Percentiles rank a stretch among this genome's conserved stretches.
Evolutionary conservation across 2,888 invertebrate species (phyloP).

Genomic region (Euzetes globulus): DNA sequence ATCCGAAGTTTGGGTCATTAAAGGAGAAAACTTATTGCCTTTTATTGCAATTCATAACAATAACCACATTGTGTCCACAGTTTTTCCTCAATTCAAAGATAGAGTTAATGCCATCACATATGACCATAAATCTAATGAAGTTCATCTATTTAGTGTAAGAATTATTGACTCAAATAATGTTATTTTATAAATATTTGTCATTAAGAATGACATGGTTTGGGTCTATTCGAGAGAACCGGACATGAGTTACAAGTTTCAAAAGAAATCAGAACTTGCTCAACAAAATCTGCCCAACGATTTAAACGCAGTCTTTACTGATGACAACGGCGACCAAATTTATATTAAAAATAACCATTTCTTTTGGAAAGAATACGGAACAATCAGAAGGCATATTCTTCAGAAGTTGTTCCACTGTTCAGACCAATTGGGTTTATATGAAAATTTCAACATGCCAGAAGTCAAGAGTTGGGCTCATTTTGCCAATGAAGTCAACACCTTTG

Average conservation of each 20-base stretch:
- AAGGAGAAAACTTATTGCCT: neutral
- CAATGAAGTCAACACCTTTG: neutral
- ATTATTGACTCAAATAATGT: neutral
- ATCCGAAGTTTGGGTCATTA: neutral
- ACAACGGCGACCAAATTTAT: neutral
- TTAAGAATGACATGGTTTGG: neutral
- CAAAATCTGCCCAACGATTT: neutral
- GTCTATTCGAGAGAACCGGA: neutral
- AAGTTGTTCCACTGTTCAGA: neutral
- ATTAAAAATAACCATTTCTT: neutral
- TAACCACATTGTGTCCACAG: neutral
- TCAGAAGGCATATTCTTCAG: neutral
- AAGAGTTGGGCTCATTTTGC: neutral
- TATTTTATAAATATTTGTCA: neutral
- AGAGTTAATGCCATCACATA: neutral
- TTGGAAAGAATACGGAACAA: conserved; percentile 2
- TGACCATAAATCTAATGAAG: neutral
- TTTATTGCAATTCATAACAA: neutral
- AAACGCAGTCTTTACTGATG: neutral
- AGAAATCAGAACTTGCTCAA: neutral
- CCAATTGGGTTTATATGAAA: neutral
- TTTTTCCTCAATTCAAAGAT: neutral
- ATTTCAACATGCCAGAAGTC: neutral
- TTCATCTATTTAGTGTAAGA: neutral
- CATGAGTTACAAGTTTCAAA: neutral